Conservation (phyloP, 2,797 vertebrate genomes). For the Prunella strophiata region DNA sequence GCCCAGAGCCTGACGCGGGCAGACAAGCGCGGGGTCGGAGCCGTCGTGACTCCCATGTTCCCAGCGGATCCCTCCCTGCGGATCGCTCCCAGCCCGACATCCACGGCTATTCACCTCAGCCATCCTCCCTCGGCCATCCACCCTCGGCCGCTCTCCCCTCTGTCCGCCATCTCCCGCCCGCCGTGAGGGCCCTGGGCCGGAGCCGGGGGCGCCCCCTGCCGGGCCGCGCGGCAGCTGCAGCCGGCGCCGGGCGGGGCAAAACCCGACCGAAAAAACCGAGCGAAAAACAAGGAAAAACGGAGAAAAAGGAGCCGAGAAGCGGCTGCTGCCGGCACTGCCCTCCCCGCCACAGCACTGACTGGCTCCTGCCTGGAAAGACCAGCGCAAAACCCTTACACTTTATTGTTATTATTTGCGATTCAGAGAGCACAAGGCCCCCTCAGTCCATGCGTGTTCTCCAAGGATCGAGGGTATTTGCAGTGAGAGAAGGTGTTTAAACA, state of each 20-base stretch:
- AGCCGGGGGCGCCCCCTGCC: neutral
- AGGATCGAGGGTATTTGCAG: neutral
- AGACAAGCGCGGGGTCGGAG: rapidly evolving
- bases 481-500: rapidly evolving
- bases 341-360: rapidly evolving
- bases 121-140: too few relatives aligned
- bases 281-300: rapidly evolving
- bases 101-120: neutral
- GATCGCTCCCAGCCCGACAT: neutral
- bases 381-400: rapidly evolving
- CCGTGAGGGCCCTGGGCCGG: rapidly evolving
- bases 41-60: too few relatives aligned
- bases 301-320: neutral
- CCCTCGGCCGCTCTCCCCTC: too few relatives aligned
- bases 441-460: rapidly evolving
- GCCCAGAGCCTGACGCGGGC: rapidly evolving
- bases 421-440: neutral
- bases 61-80: rapidly evolving
- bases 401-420: too few relatives aligned
- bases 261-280: rapidly evolving
- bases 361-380: rapidly evolving
- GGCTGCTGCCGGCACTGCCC: neutral
- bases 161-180: neutral
- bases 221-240: neutral
- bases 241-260: rapidly evolving